A percentile compares a stretch with the other conserved stretches of the same genome.
Conservation (phyloP, 2,113 vertebrate species). For the Neolamprologus sp. region DNA sequence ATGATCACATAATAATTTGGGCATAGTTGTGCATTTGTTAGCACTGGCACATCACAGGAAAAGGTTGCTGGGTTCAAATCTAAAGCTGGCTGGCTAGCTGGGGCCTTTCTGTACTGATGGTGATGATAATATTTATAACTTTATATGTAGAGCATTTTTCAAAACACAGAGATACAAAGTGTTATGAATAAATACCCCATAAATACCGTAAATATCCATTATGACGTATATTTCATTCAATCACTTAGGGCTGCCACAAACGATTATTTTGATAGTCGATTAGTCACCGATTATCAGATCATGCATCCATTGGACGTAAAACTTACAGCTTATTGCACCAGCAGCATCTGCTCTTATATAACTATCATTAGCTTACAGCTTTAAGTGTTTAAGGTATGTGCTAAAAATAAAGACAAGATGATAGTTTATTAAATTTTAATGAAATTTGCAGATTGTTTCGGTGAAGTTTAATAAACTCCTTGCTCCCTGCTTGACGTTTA, state of each 20-base stretch:
- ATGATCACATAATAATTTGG: not conserved
- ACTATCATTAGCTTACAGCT: too few relatives aligned
- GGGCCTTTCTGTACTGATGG: not conserved
- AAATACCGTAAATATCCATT: not conserved
- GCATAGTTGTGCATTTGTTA: not conserved
- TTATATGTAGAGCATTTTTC: not conserved
- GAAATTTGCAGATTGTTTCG: too few relatives aligned
- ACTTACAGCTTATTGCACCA: too few relatives aligned
- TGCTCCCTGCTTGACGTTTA: too few relatives aligned
- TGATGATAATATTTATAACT: not conserved
- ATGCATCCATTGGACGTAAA: accelerated
- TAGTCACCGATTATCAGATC: too few relatives aligned
- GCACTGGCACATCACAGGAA: not conserved
- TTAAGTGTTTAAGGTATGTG: too few relatives aligned
- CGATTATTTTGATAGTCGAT: too few relatives aligned
- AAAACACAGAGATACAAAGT: not conserved
- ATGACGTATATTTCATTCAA: not conserved
- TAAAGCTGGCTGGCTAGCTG: not conserved
- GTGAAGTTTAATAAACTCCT: too few relatives aligned
- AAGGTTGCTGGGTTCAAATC: not conserved
- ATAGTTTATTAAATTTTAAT: too few relatives aligned
- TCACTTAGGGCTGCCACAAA: not conserved
- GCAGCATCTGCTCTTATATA: too few relatives aligned
- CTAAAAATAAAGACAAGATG: too few relatives aligned
- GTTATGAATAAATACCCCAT: not conserved